Evolutionary conservation across 1,140 invertebrate genomes (phyloP).

Genomic region (Spodoptera litura): DNA sequence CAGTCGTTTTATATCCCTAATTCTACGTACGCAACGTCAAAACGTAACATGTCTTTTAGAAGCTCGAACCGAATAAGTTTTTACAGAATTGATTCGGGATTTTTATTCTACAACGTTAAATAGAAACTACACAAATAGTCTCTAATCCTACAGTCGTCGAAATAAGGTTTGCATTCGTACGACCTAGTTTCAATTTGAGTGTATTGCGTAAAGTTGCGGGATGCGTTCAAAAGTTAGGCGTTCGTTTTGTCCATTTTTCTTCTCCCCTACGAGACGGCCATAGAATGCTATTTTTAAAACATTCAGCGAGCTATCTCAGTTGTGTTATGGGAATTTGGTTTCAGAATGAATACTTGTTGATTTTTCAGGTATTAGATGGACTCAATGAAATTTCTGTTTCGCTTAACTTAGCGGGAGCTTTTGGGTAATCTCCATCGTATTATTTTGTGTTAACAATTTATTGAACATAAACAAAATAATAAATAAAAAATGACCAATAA

Average conservation of each 20-base stretch:
- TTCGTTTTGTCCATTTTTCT: constrained; percentile 55
- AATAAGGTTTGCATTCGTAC: constrained; percentile 1
- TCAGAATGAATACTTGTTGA: constrained; percentile 40
- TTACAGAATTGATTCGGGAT: constrained; percentile 48
- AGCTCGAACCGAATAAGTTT: constrained; percentile 46
- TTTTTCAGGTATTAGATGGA: constrained; percentile 17
- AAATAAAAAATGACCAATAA: constrained; percentile 9
- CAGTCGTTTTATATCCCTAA: constrained; percentile 61
- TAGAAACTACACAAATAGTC: constrained; percentile 7
- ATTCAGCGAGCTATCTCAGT: constrained; percentile 46
- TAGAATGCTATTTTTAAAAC: constrained; percentile 49
- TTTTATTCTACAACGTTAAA: constrained; percentile 29
- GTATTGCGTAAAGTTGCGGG: constrained; percentile 20
- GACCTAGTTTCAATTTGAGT: neutral
- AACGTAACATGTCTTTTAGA: constrained; percentile 56
- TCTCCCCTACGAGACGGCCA: constrained; percentile 45
- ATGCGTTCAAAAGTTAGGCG: constrained; percentile 56
- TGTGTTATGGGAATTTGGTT: constrained; percentile 44
- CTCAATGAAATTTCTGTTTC: neutral
- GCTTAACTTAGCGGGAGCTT: no score
- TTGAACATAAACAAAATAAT: neutral
- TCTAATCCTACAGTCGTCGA: neutral
- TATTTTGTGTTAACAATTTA: neutral
- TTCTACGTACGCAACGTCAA: constrained; percentile 54
- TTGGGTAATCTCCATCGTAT: neutral